Evolutionary conservation across 2,888 invertebrate species (phyloP).

Genomic region (Folsomia candida): DNA sequence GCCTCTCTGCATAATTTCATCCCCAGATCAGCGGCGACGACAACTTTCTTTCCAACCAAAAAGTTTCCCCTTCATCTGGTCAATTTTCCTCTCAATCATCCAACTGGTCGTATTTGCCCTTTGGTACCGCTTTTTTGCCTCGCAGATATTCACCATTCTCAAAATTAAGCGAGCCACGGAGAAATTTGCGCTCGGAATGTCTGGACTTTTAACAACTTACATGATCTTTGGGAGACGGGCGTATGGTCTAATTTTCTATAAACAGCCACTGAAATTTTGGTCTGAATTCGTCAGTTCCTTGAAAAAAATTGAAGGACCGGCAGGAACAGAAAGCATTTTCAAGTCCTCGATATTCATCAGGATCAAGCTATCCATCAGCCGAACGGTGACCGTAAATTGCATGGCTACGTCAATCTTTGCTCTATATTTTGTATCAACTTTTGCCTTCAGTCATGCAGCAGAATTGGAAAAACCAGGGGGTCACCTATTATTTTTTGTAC

Average conservation of each 20-base stretch:
- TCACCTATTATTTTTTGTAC: background rate
- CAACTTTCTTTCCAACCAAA: background rate
- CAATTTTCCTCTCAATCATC: background rate
- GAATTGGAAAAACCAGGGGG: background rate
- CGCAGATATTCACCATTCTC: background rate
- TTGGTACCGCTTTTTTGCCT: background rate
- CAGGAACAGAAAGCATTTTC: background rate
- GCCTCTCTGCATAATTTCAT: background rate
- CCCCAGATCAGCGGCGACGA: background rate
- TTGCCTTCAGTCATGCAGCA: background rate
- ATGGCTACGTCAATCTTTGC: background rate
- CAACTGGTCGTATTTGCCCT: background rate
- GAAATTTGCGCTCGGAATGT: background rate
- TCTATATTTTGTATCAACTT: background rate
- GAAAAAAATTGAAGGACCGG: background rate
- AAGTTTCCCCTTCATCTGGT: background rate
- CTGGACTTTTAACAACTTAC: background rate
- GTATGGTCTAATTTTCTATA: background rate
- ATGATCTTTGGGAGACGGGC: background rate
- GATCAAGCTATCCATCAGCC: background rate
- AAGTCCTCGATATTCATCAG: background rate
- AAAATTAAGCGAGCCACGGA: background rate
- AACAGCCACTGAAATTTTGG: background rate
- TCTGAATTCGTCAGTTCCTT: background rate
- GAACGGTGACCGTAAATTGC: background rate